phyloP scores from a whole-genome alignment of 2,888 invertebrate genomes.

The Spicauda simplicius region DNA sequence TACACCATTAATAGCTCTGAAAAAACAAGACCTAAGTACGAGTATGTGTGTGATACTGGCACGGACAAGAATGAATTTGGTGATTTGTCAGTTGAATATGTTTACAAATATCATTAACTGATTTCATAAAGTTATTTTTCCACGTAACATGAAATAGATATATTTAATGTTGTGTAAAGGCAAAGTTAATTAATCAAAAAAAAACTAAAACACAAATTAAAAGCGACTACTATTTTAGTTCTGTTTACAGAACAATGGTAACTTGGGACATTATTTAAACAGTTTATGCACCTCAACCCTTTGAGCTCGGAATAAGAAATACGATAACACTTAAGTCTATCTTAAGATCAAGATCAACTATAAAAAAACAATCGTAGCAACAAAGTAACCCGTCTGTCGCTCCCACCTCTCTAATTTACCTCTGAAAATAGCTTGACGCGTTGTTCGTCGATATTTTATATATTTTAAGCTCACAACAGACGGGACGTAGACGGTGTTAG shows the following conservation, averaged over 20 bases:
- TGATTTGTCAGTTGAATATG: too few species aligned
- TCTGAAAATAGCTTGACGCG: slow-evolving; percentile 62
- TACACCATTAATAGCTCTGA: too few species aligned
- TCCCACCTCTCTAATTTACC: slow-evolving; percentile 49
- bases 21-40: too few species aligned
- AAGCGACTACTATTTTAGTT: too few species aligned
- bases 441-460: slow-evolving; percentile 69
- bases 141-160: too few species aligned
- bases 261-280: neutral
- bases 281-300: neutral
- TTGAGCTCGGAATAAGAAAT: neutral
- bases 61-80: too few species aligned
- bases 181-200: too few species aligned
- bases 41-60: too few species aligned
- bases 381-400: slow-evolving; percentile 40
- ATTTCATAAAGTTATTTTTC: too few species aligned
- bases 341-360: neutral
- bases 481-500: neutral
- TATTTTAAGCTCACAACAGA: slow-evolving; percentile 52
- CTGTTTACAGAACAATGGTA: neutral
- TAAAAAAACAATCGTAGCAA: slow-evolving; percentile 9
- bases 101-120: too few species aligned
- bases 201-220: too few species aligned
- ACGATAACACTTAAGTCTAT: neutral
- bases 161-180: too few species aligned